Conservation (phyloP, 2,113 vertebrate species). For the Anser cygnoides region DNA sequence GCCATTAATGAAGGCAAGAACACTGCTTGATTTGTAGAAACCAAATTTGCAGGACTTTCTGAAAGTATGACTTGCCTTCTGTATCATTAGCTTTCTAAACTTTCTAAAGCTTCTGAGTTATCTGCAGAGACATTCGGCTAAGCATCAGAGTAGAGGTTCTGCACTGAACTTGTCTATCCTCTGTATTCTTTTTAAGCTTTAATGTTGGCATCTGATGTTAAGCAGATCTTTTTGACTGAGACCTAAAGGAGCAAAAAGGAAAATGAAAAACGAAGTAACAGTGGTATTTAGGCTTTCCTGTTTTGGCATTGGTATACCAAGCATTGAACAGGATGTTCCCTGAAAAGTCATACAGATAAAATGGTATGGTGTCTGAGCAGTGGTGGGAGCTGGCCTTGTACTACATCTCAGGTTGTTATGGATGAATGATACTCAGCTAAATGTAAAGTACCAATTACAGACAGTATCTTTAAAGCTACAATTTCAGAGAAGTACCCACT, state of each 20-base stretch:
- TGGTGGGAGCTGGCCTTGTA: not conserved
- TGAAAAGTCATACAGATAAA: not conserved
- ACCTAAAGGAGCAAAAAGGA: not conserved
- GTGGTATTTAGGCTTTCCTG: not conserved
- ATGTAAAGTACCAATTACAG: not conserved
- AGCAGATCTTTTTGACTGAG: not conserved
- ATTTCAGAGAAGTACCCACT: fast-evolving
- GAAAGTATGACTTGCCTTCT: not conserved
- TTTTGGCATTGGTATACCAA: not conserved
- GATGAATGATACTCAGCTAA: not conserved
- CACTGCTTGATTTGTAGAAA: not conserved
- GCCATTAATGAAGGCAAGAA: not conserved
- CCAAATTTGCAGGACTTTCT: not conserved
- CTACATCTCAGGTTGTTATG: not conserved
- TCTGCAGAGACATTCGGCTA: not conserved
- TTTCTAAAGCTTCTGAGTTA: not conserved
- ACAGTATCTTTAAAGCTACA: not conserved
- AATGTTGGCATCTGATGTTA: not conserved
- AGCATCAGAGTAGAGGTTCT: not conserved
- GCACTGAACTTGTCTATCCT: not conserved
- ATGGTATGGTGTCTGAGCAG: not conserved
- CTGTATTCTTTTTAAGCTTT: not conserved
- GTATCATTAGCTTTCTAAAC: not conserved
- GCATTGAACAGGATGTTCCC: not conserved
- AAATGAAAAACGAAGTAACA: not conserved